These are phyloP conservation scores for Ia io DNA, from an alignment of 2,113 vertebrate species.

Conservation along the genomic window DNA sequence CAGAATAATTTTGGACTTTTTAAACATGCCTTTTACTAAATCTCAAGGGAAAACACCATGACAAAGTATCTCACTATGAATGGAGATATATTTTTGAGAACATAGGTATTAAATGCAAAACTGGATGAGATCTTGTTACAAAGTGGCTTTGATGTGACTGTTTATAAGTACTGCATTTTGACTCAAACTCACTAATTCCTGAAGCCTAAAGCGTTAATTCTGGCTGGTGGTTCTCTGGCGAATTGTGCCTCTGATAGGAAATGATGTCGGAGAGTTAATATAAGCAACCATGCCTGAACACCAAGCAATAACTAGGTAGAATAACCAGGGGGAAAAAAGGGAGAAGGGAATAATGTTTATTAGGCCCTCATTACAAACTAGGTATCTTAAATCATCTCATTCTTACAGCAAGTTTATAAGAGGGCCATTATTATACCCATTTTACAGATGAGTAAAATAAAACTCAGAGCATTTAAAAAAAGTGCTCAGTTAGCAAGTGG, in stretches of 20 bases:
- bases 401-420: neutral
- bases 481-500: neutral
- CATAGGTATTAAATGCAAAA: neutral
- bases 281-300: neutral
- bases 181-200: neutral
- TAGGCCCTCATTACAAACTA: neutral
- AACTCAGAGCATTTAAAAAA: neutral
- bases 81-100: conserved; percentile 4
- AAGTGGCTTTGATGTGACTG: neutral
- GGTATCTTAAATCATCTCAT: neutral
- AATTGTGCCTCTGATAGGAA: neutral
- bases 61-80: neutral
- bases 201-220: neutral
- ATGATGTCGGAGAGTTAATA: neutral
- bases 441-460: neutral
- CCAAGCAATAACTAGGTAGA: neutral
- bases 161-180: neutral
- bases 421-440: neutral
- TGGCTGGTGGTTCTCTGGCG: neutral
- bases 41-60: neutral
- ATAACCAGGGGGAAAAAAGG: neutral
- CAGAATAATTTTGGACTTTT: neutral
- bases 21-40: neutral
- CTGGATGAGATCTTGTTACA: neutral
- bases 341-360: neutral